Conservation (phyloP, 2,113 vertebrate genomes). For the Pelobates fuscus region DNA sequence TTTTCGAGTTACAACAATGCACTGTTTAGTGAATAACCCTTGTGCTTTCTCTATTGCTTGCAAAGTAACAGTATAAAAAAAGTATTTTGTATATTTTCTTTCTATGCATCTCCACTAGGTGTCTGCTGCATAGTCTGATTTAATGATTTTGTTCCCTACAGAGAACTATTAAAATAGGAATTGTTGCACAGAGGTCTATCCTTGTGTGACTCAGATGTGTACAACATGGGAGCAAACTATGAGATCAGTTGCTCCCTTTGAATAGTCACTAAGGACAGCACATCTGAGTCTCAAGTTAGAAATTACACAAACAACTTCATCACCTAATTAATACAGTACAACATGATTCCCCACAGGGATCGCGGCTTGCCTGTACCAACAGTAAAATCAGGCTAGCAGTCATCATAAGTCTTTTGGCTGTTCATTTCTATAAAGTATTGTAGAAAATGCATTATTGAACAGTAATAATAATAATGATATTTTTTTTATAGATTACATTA, state of each 20-base stretch:
- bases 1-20: too few relatives aligned
- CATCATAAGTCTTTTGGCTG: neutral
- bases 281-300: slow-evolving; percentile 36
- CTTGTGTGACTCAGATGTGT: slow-evolving; percentile 30
- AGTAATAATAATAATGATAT: too few relatives aligned
- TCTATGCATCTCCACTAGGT: neutral
- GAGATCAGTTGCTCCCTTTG: slow-evolving; percentile 41
- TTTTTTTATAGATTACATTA: too few relatives aligned
- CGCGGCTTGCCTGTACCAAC: neutral
- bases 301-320: slow-evolving; percentile 38
- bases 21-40: too few relatives aligned
- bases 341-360: slow-evolving; percentile 4
- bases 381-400: neutral
- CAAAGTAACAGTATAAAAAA: too few relatives aligned
- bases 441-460: too few relatives aligned
- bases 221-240: slow-evolving; percentile 20
- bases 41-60: too few relatives aligned
- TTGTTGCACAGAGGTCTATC: slow-evolving; percentile 36
- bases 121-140: slow-evolving; percentile 23
- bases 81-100: neutral
- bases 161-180: slow-evolving; percentile 41
- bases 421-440: too few relatives aligned
- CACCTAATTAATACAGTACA: slow-evolving; percentile 40
- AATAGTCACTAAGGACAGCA: slow-evolving; percentile 31
- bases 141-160: slow-evolving; percentile 18